Percentiles rank a stretch among this genome's conserved stretches.
Evolutionary conservation across 2,113 vertebrate genomes (phyloP).

Genomic region (Hydrolagus affinis): DNA sequence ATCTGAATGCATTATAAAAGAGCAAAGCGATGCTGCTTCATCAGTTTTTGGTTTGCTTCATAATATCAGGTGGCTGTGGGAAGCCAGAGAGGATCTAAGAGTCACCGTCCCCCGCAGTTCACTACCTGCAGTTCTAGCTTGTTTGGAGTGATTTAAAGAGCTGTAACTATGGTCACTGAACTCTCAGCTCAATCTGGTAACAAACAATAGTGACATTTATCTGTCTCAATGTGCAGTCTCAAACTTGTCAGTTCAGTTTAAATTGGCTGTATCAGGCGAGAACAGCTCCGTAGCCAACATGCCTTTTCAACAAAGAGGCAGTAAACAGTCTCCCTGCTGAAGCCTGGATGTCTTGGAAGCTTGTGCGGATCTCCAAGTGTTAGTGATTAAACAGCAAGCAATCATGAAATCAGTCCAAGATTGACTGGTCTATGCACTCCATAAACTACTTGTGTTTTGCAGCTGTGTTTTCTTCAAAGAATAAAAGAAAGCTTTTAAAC

Average conservation of each 20-base stretch:
- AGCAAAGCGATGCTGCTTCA: constrained; percentile 34
- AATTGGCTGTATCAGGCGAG: constrained; percentile 42
- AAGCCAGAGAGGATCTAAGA: constrained; percentile 37
- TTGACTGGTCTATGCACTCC: constrained; percentile 35
- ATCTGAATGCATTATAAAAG: constrained; percentile 40
- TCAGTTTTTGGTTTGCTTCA: constrained; percentile 32
- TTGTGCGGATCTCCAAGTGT: constrained; percentile 36
- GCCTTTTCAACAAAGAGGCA: constrained; percentile 43
- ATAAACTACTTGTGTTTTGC: constrained; percentile 37
- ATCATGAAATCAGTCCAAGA: constrained; percentile 37
- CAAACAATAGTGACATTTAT: constrained; percentile 48
- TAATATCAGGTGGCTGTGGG: constrained; percentile 31
- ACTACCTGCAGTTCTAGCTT: constrained; percentile 40
- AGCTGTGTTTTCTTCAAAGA: constrained; percentile 38
- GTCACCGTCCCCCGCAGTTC: constrained; percentile 39
- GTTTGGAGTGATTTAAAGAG: constrained; percentile 40
- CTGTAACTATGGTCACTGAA: constrained; percentile 39
- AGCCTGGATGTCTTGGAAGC: constrained; percentile 42
- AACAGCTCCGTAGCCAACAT: constrained; percentile 42
- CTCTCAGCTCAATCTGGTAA: constrained; percentile 39
- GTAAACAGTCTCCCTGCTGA: constrained; percentile 40
- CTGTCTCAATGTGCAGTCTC: constrained; percentile 38
- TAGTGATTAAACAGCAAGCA: constrained; percentile 42
- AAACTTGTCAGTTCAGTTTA: constrained; percentile 49
- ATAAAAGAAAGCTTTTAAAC: constrained; percentile 21